Conservation (phyloP, 2,888 invertebrate genomes). For the Eristalis intricaria region DNA sequence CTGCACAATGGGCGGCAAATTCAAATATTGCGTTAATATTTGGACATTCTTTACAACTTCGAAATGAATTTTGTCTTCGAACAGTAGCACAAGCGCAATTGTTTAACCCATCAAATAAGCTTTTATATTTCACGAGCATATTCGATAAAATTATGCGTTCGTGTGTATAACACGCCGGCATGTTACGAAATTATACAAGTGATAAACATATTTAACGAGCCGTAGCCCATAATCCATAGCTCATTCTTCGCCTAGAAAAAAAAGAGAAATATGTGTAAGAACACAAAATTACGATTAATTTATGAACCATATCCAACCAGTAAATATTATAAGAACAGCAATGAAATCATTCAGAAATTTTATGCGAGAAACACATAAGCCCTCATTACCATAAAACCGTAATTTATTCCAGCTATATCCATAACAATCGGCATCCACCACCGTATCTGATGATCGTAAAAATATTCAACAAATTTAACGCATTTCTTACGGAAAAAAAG, state of each 20-base stretch:
- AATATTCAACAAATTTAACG: conserved; percentile 51
- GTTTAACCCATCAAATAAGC: neutral
- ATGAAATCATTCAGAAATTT: conserved; percentile 43
- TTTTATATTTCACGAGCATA: neutral
- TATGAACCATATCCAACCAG: conserved; percentile 36
- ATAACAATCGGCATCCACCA: conserved; percentile 39
- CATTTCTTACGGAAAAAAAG: conserved; percentile 5
- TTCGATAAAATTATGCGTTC: neutral
- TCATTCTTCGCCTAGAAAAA: conserved; percentile 6
- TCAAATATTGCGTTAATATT: no score
- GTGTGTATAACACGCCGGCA: neutral
- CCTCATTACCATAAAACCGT: conserved; percentile 44
- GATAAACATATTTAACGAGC: conserved; percentile 7
- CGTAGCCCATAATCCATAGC: conserved; percentile 33
- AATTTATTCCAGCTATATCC: conserved; percentile 46
- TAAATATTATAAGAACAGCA: conserved; percentile 22
- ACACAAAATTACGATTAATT: conserved; percentile 32
- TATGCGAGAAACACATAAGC: conserved; percentile 21
- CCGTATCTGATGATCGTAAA: conserved; percentile 34
- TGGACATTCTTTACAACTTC: no score
- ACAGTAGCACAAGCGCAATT: neutral
- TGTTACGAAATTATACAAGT: neutral
- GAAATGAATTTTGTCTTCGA: neutral
- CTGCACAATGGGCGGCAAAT: no score
- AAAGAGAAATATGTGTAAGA: conserved; percentile 9